Conservation (phyloP, 2,113 vertebrate species). For the Xiphorhynchus elegans region DNA sequence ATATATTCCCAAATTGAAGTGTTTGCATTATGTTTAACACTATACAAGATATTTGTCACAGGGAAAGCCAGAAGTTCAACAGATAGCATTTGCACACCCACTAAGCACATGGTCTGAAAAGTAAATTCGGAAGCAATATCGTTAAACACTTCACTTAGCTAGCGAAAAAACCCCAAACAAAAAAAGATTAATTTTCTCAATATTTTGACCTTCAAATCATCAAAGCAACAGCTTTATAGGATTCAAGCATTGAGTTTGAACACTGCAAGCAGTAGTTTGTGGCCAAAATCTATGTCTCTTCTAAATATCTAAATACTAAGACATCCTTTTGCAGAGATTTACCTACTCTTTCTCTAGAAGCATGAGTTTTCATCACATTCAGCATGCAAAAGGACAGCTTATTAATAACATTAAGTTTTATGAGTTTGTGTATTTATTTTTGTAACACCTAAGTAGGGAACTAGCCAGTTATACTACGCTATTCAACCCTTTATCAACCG, state of each 20-base stretch:
- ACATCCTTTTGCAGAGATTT: neutral
- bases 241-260: neutral
- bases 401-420: neutral
- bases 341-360: neutral
- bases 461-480: neutral
- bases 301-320: neutral
- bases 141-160: neutral
- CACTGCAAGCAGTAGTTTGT: neutral
- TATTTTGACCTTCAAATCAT: constrained; percentile 1
- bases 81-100: constrained; percentile 5
- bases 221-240: neutral
- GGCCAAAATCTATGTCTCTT: neutral
- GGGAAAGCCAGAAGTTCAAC: constrained; percentile 19
- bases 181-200: neutral
- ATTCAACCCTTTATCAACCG: neutral
- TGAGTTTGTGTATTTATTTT: neutral
- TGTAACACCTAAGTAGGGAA: neutral
- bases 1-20: neutral
- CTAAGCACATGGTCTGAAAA: constrained; percentile 38
- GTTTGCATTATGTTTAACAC: neutral
- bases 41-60: neutral
- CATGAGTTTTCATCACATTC: neutral
- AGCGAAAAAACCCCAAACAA: neutral
- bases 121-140: neutral
- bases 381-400: neutral